Evolutionary conservation across 23 tunicate genomes (phyloP), one percentile per base, ranked within the genome.

Genomic region (Oikopleura albicans): DNA sequence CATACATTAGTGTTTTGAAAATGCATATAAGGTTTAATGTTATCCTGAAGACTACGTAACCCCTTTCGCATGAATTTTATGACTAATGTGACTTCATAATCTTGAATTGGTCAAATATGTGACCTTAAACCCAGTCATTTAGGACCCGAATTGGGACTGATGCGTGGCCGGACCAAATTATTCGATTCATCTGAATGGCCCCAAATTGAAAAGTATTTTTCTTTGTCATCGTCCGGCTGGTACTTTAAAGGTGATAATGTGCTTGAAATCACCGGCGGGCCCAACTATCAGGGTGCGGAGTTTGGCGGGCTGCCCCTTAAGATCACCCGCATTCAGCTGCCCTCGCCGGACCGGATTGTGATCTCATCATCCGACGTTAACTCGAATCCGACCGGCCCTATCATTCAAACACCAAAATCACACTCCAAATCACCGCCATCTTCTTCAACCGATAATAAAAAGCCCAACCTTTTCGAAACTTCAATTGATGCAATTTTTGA

Each of bases 401-500:
- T 22, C 22, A 8, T 22, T 49, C 59, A 49, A 49, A 8, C 22
- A 49, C 59, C 59, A 22, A 49, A 8, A 22, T n/a, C n/a, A n/a
- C n/a, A n/a, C n/a, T n/a, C 59, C 22, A 49, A 22, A 8, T 49
- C 59, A 22, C 8, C 59, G 8, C 8, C 16, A 8, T 8, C 59
- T 49, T 49, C 59, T 49, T 49, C 59, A 49, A 49, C 8, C 22
- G 8, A 49, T 49, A 8, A 8, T 22, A 22, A 49, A 49, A 8
- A 49, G 59, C 59, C 59, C n/a, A n/a, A n/a, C n/a, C n/a, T n/a
- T 8, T 49, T 49, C 12, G 63, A 49, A 49, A 22, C 63, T 16
- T 71, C 79, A 37, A 71, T 71, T 34, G 79, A 71, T 71, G 33
- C 79, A 29, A 71, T 71, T 71, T 71, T 71, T 29, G 79, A 71